Evolutionary conservation across 2,797 vertebrate genomes (phyloP).

Genomic region (Enteromius treurensis): DNA sequence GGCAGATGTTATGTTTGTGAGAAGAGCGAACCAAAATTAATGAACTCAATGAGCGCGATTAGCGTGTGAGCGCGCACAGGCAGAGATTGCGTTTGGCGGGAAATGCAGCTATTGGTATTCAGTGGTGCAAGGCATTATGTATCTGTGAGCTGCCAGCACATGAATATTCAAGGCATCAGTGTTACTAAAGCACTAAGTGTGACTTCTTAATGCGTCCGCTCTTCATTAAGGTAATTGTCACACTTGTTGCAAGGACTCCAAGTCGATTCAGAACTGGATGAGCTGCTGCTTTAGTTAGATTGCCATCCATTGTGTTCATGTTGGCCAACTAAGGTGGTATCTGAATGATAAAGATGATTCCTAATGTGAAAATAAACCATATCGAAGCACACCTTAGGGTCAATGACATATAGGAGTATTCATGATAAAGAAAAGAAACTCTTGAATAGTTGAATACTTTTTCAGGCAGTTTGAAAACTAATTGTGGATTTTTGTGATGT

Average conservation of each 20-base stretch:
- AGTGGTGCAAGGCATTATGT: slow-evolving; percentile 66
- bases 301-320: slow-evolving; percentile 3
- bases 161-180: slow-evolving; percentile 78
- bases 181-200: slow-evolving; percentile 76
- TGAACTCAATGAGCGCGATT: slow-evolving; percentile 65
- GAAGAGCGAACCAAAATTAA: slow-evolving; percentile 60
- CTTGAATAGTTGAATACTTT: not conserved
- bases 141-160: slow-evolving; percentile 70
- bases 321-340: not conserved
- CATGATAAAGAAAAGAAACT: not conserved
- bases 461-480: not conserved
- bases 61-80: slow-evolving; percentile 61
- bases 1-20: slow-evolving; percentile 61
- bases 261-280: slow-evolving; percentile 75
- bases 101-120: slow-evolving; percentile 81
- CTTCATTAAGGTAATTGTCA: slow-evolving; percentile 81
- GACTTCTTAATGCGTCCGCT: slow-evolving; percentile 70
- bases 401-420: not conserved
- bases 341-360: not conserved
- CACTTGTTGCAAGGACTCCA: slow-evolving; percentile 68
- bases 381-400: not conserved
- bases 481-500: not conserved
- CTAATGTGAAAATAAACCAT: not conserved
- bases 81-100: slow-evolving; percentile 64
- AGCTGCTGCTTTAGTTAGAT: slow-evolving; percentile 68